Conservation (phyloP, 2,113 vertebrate species). For the Grantiella picta region DNA sequence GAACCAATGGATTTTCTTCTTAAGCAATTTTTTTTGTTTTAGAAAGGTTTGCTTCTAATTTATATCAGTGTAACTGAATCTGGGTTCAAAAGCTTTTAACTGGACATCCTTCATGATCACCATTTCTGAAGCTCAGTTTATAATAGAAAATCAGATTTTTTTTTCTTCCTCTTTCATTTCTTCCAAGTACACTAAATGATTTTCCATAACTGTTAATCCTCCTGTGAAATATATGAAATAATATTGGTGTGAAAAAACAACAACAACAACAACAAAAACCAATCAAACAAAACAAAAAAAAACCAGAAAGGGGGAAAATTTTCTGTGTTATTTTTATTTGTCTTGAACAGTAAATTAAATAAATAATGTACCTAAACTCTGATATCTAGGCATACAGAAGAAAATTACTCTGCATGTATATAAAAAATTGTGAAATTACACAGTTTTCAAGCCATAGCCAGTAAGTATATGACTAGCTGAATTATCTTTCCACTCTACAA, state of each 20-base stretch:
- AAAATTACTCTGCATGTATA: not conserved
- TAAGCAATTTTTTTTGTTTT: not conserved
- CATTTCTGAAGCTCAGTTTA: not conserved
- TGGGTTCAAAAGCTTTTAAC: not conserved
- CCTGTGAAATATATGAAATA: not conserved
- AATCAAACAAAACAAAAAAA: not conserved
- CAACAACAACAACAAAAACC: not conserved
- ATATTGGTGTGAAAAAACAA: not conserved
- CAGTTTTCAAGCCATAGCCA: not conserved
- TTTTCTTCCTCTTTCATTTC: not conserved
- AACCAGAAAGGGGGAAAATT: not conserved
- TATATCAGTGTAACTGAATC: not conserved
- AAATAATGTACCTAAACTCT: not conserved
- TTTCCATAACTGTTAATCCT: not conserved
- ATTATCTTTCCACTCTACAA: slow-evolving; percentile 7
- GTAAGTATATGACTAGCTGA: not conserved
- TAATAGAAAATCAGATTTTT: not conserved
- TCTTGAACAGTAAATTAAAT: not conserved
- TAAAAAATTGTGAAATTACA: not conserved
- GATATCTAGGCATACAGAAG: not conserved
- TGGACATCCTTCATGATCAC: not conserved
- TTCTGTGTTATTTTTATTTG: not conserved
- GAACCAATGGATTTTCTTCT: not conserved
- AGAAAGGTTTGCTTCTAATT: not conserved
- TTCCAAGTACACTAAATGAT: not conserved